Conservation (phyloP, 37 sponge, comb jelly and placozoan genomes). For the Beroe ovata region DNA sequence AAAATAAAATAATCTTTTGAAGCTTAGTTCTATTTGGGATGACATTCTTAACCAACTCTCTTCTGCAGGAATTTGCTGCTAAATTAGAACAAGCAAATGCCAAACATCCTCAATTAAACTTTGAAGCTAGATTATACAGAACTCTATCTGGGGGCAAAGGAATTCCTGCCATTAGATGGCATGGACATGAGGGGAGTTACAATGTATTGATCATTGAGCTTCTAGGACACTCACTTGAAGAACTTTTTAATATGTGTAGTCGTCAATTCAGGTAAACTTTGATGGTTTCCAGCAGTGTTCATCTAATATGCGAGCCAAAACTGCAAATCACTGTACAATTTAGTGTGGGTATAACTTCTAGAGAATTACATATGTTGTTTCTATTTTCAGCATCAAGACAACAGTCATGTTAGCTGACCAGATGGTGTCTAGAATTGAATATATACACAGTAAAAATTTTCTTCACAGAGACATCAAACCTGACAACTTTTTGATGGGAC, state of each 20-base stretch:
- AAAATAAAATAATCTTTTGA: no score
- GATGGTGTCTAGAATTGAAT: conserved; percentile 58
- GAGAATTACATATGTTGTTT: neutral
- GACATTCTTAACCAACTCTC: no score
- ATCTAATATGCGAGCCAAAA: no score
- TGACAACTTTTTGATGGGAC: conserved; percentile 61
- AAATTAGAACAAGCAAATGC: conserved; percentile 49
- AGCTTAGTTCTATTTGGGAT: no score
- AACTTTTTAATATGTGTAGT: conserved; percentile 56
- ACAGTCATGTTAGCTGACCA: conserved; percentile 65
- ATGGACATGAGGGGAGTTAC: conserved; percentile 57
- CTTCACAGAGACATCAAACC: conserved; percentile 62
- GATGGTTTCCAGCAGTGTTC: neutral
- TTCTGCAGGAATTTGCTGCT: conserved; percentile 55
- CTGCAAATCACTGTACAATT: no score
- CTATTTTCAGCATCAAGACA: conserved; percentile 53
- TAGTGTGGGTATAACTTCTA: no score
- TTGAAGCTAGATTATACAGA: conserved; percentile 46
- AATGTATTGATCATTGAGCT: conserved; percentile 62
- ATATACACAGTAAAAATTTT: conserved; percentile 49
- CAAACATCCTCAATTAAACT: conserved; percentile 41
- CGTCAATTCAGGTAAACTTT: conserved; percentile 30
- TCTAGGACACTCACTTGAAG: conserved; percentile 59
- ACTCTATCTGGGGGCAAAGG: conserved; percentile 38
- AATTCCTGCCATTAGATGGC: conserved; percentile 56